A percentile compares a stretch with the other conserved stretches of the same genome.
phyloP scores from a whole-genome alignment of 30 jellyfish, hydroid and myxozoan genomes.

The Clytia hemisphaerica region DNA sequence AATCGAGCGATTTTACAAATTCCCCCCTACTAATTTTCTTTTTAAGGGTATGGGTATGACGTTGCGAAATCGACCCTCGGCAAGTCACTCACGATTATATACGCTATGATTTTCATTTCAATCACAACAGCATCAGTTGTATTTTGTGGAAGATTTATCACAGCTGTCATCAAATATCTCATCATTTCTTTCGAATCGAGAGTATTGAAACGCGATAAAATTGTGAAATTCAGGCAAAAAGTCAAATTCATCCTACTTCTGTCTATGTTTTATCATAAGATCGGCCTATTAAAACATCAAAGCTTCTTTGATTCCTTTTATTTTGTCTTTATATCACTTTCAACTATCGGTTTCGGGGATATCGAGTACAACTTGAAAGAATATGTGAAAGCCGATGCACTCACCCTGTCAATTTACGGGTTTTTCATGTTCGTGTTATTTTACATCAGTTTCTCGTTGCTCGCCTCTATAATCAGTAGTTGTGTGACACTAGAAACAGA shows the following conservation, averaged over 20 bases:
- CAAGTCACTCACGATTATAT: conserved; percentile 10
- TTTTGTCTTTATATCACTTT: conserved; percentile 26
- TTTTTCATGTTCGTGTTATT: too few species aligned
- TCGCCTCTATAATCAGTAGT: too few species aligned
- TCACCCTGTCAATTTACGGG: too few species aligned
- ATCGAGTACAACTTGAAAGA: too few species aligned
- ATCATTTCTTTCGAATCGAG: not conserved
- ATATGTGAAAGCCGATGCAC: too few species aligned
- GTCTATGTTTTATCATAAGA: not conserved
- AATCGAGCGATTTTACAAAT: too few species aligned
- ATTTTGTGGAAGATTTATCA: conserved; percentile 32
- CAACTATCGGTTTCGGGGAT: conserved; percentile 41
- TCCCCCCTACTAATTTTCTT: too few species aligned
- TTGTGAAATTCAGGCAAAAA: not conserved
- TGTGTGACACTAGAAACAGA: too few species aligned
- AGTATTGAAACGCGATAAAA: conserved; percentile 3
- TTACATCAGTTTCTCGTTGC: too few species aligned
- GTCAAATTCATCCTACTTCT: conserved; percentile 1
- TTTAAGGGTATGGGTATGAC: conserved; percentile 36
- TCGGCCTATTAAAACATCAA: not conserved
- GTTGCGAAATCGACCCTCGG: conserved; percentile 34
- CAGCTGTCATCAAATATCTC: conserved; percentile 19
- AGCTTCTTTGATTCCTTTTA: conserved; percentile 15
- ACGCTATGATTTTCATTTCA: conserved; percentile 30
- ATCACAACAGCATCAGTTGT: conserved; percentile 22